Base-by-base conservation (phyloP, 23 tunicate species). In the Aplidium turbinatum region DNA sequence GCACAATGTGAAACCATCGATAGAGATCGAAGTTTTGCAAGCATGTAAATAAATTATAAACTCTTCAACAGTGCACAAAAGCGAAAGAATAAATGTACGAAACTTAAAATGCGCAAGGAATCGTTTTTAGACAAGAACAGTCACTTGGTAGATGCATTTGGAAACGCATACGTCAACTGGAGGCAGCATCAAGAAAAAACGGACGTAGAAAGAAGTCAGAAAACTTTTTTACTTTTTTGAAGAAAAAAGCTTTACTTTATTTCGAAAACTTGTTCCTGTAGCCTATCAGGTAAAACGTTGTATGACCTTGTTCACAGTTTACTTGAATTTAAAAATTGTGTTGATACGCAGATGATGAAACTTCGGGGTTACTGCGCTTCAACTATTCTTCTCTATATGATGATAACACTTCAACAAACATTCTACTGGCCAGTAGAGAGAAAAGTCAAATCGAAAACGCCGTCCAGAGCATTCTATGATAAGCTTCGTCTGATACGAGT, bases 151-250 rank as follows among this genome's bases (percentile, higher is more conserved):
- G 58, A 70, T 40, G 58, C 35, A 13, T 70, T 70, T 70, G 76
- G 76, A 3, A 48, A 70, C 16, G 76, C 76, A 35, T 70, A 70
- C 36, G 23, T 48, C 38, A 70, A 27, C n/a, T 70, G 76, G 76
- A 70, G 35, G 58, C 58, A 47, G 38, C 50, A 42, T 9, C 16
- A 42, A 66, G 26, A 31, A 66, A 36, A 66, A 20, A 66, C 4
- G 24, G 50, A 18, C 21, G 72, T 18, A 39, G 16, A 35, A 23
- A 7, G 27, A 61, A 25, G 19, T 27, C 11, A 5, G 39, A 32
- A 9, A 32, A 26, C 20, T 35, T 62, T 16, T 62, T 27, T 11
- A 30, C 38, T 18, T 55, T n/a, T 7, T 55, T 13, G 7, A 7
- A 55, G 26, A 18, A 6, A 55, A 20, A 55, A 55, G 21, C 6